Percentiles rank a stretch among this genome's conserved stretches.
Conservation (phyloP, 92 coral and sea anemone species). For the Epizoanthus stellaris region DNA sequence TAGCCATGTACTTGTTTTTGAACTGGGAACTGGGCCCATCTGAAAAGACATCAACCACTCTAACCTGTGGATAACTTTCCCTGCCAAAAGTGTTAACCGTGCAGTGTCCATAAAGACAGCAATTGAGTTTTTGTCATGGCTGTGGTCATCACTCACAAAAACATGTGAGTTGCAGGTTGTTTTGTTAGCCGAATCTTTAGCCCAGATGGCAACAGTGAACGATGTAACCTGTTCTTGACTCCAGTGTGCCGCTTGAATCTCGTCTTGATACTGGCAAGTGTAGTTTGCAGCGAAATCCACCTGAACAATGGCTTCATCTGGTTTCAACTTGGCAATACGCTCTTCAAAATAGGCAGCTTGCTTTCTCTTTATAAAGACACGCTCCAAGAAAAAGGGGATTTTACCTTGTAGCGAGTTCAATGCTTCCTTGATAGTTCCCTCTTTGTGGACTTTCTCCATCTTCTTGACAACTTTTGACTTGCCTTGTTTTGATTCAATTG, state of each 20-base stretch:
- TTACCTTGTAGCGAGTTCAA: slow-evolving; percentile 9
- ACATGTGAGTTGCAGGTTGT: slow-evolving; percentile 53
- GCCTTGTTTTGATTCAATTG: slow-evolving; percentile 13
- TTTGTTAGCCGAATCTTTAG: slow-evolving; percentile 39
- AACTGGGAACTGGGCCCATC: slow-evolving; percentile 76
- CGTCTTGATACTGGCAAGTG: slow-evolving; percentile 63
- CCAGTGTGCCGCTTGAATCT: slow-evolving; percentile 78
- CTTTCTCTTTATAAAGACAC: slow-evolving; percentile 58
- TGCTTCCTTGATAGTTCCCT: slow-evolving; percentile 35
- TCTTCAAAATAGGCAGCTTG: slow-evolving; percentile 64
- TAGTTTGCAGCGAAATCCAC: slow-evolving; percentile 77
- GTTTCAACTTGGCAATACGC: slow-evolving; percentile 37
- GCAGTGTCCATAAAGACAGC: slow-evolving; percentile 58
- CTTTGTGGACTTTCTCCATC: slow-evolving; percentile 47
- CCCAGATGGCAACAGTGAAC: slow-evolving; percentile 67
- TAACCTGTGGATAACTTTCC: slow-evolving; percentile 52
- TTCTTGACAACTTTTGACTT: slow-evolving; percentile 38
- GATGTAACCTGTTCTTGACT: slow-evolving; percentile 69
- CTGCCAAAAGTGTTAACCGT: slow-evolving; percentile 20
- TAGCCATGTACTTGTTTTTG: slow-evolving; percentile 60
- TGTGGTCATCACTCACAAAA: slow-evolving; percentile 56
- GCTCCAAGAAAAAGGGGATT: slow-evolving; percentile 33
- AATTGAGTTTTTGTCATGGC: slow-evolving; percentile 69
- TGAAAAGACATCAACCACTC: slow-evolving; percentile 52
- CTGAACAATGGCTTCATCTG: slow-evolving; percentile 66